Conservation (phyloP, 2,113 vertebrate species). For the Ciconia maguari region DNA sequence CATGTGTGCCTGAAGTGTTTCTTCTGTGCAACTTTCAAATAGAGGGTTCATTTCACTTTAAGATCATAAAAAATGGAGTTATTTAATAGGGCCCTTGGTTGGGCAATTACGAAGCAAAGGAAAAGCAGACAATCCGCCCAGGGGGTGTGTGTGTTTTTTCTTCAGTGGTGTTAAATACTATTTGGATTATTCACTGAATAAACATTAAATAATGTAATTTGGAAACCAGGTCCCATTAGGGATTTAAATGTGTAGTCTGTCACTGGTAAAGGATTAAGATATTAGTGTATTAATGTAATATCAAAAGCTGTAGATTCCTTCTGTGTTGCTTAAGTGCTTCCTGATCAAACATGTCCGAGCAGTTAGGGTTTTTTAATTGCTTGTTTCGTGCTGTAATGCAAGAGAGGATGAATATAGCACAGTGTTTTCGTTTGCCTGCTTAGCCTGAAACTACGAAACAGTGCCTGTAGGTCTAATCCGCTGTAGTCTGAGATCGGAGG, state of each 20-base stretch:
- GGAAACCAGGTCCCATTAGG: slow-evolving; percentile 71
- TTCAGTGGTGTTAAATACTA: slow-evolving; percentile 73
- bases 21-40: slow-evolving; percentile 12
- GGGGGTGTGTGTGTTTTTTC: slow-evolving; percentile 45
- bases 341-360: slow-evolving; percentile 44
- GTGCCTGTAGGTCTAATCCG: background rate
- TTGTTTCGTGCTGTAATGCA: slow-evolving; percentile 2
- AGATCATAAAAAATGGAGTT: slow-evolving; percentile 55
- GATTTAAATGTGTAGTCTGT: slow-evolving; percentile 68
- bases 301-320: slow-evolving; percentile 68
- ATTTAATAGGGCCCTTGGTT: slow-evolving; percentile 68
- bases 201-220: slow-evolving; percentile 83
- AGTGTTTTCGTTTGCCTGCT: background rate
- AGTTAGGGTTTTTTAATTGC: background rate
- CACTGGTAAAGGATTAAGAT: slow-evolving; percentile 75
- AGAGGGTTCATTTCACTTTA: slow-evolving; percentile 55
- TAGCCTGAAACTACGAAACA: background rate
- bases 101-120: slow-evolving; percentile 59
- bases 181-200: slow-evolving; percentile 77
- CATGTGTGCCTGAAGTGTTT: slow-evolving; percentile 26
- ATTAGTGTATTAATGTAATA: slow-evolving; percentile 74
- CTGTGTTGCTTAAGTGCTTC: slow-evolving; percentile 51
- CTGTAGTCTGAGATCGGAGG: background rate
- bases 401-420: background rate
- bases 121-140: slow-evolving; percentile 60